Percentiles rank a stretch among this genome's conserved stretches.
phyloP scores from a whole-genome alignment of 1,140 invertebrate genomes.

The Aporrectodea caliginosa region DNA sequence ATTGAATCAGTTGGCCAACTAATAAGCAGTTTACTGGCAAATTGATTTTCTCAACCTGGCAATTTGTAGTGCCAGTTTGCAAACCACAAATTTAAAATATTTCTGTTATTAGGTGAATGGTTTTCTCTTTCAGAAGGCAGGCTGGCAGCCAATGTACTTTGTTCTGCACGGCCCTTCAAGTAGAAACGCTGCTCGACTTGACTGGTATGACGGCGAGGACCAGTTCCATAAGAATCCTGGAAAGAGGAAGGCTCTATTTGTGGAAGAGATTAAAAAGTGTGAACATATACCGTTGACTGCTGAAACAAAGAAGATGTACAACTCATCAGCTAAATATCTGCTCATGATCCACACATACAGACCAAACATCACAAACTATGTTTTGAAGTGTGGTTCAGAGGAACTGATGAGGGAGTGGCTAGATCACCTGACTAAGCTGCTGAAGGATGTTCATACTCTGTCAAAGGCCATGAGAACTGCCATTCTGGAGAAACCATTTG shows the following conservation, averaged over 20 bases:
- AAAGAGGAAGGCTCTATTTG: background rate
- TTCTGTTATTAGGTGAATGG: no score
- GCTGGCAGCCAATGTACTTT: background rate
- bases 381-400: background rate
- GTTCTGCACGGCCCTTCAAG: background rate
- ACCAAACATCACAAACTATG: background rate
- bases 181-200: background rate
- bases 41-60: no score
- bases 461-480: background rate
- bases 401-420: background rate
- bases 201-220: background rate
- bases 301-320: background rate
- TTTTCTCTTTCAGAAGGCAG: background rate
- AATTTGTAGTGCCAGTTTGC: no score
- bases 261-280: background rate
- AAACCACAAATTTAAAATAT: no score
- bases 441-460: background rate
- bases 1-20: no score
- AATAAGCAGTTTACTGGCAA: no score
- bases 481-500: background rate
- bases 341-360: background rate
- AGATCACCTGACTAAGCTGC: background rate
- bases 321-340: background rate
- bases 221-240: background rate
- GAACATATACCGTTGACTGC: background rate